phyloP scores from a whole-genome alignment of 2,113 vertebrate genomes.

The Pseudopipra pipra region DNA sequence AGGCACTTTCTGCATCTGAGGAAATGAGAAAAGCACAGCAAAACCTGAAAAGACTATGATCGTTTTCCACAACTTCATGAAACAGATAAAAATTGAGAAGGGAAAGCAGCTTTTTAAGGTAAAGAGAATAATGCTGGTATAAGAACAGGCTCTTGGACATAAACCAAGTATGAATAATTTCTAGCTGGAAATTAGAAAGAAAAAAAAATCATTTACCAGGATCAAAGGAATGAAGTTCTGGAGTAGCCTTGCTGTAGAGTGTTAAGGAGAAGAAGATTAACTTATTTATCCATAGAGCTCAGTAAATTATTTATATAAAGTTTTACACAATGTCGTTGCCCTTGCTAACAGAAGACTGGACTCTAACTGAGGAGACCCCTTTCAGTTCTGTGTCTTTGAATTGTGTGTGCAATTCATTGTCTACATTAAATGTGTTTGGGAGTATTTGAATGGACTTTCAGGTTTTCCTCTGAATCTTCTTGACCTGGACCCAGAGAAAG shows the following conservation, averaged over 20 bases:
- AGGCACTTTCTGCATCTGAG: not conserved
- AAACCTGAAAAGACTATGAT: not conserved
- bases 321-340: not conserved
- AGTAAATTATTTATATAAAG: not conserved
- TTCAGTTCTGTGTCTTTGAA: not conserved
- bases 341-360: not conserved
- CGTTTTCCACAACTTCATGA: not conserved
- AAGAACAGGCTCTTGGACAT: not conserved
- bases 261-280: not conserved
- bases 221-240: not conserved
- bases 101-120: not conserved
- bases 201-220: not conserved
- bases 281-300: not conserved
- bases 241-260: not conserved
- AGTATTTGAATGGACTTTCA: not conserved
- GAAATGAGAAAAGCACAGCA: not conserved
- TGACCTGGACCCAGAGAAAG: not conserved
- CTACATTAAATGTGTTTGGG: not conserved
- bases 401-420: not conserved
- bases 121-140: not conserved
- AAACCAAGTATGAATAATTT: not conserved
- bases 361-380: not conserved
- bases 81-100: not conserved
- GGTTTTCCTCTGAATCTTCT: not conserved
- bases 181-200: not conserved